Evolutionary conservation across 1,140 invertebrate species (phyloP), one percentile per base, ranked within the genome.

Genomic region (Uloborus diversus): DNA sequence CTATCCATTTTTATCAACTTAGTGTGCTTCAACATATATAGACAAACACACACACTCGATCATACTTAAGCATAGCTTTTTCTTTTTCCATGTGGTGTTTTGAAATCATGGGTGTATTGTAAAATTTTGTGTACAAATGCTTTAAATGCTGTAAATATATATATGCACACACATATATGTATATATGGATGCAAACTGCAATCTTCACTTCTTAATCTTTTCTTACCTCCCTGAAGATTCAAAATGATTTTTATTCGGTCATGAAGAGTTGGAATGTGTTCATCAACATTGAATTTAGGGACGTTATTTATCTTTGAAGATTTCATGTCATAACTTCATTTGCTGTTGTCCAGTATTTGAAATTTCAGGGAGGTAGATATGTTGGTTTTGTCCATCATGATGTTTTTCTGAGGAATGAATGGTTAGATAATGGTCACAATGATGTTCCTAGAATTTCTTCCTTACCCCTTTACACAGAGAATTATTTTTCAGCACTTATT

Each of bases 181-280:
- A 65, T 56, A 42, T 51, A 78, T 78, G 66, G 49, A 65, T 28
- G 62, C 73, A 78, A 59, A 53, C 61, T 65, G 73, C 73, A 78
- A 78, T 78, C 73, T 53, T 78, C 42, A 78, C 61, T 66, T 78
- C 73, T 33, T 35, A 61, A 65, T 17, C 9, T 17, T 1, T 42
- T 78, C n/a, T 33, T 65, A 66, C 61, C 61, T 78, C 47, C 73
- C 62, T 78, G 73, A 78, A 65, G 49, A 78, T 78, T 78, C 62
- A 65, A 78, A 78, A 30, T 47, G 28, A 78, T 37, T 28, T 78
- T 78, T 78, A 78, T 78, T 78, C 61, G 35, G 23, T 66, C 62
- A 78, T 78, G 62, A 49, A 62, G 56, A 32, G 47, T 78, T 37
- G 57, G 73, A 62, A 32, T 78, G 25, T 66, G n/a, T 56, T 56